These are phyloP conservation scores for Noctua comes DNA, from an alignment of 2,888 invertebrate genomes.

Conservation along the genomic window DNA sequence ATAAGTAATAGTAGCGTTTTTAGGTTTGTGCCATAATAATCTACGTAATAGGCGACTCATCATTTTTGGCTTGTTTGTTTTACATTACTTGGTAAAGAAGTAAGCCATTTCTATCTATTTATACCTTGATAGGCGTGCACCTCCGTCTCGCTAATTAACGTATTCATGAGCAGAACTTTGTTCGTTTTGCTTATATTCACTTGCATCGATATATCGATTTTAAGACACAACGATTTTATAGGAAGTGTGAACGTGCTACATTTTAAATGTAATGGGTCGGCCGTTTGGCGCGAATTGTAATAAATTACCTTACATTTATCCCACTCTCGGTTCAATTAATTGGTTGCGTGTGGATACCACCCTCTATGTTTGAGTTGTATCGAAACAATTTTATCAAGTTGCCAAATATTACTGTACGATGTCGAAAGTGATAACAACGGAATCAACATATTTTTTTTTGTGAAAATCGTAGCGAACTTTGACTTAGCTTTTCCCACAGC, in stretches of 20 bases:
- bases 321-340: constrained; percentile 82
- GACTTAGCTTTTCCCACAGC: neutral
- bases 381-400: constrained; percentile 52
- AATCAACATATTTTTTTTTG: neutral
- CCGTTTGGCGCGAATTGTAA: constrained; percentile 81
- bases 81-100: neutral
- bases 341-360: constrained; percentile 76
- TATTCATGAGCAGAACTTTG: constrained; percentile 1
- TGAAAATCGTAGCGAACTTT: neutral
- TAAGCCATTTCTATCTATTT: neutral
- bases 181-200: neutral
- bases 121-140: neutral
- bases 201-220: constrained; percentile 41
- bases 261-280: constrained; percentile 85
- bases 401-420: constrained; percentile 25
- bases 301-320: constrained; percentile 87
- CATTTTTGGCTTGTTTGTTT: neutral
- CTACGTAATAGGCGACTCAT: neutral
- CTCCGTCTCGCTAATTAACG: neutral
- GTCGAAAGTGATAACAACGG: neutral
- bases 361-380: constrained; percentile 63
- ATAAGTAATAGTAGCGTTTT: neutral
- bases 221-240: constrained; percentile 73
- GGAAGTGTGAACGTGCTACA: constrained; percentile 82
- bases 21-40: too few species aligned